Percentiles rank a stretch among this genome's conserved stretches.
Evolutionary conservation across 2,113 vertebrate genomes (phyloP).

Genomic region (Desmodus rotundus): DNA sequence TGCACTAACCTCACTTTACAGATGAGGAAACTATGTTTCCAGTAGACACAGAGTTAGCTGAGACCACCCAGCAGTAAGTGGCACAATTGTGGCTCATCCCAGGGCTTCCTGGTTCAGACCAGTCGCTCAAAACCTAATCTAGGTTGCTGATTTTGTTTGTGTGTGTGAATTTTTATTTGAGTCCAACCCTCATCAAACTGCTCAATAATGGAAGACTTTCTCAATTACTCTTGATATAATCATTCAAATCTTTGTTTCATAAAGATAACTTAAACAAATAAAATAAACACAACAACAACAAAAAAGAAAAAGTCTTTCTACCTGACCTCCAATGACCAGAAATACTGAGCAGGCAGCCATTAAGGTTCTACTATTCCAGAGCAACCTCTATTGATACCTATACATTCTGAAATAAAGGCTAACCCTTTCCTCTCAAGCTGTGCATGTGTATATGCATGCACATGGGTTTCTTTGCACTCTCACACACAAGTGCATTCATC

Average conservation of each 20-base stretch:
- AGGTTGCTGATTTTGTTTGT: not conserved
- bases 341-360: not conserved
- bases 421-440: not conserved
- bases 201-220: not conserved
- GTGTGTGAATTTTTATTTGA: not conserved
- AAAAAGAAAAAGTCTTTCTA: not conserved
- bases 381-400: not conserved
- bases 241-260: not conserved
- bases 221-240: not conserved
- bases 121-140: not conserved
- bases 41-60: not conserved
- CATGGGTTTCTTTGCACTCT: not conserved
- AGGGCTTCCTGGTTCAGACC: not conserved
- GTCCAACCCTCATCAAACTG: not conserved
- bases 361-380: not conserved
- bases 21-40: not conserved
- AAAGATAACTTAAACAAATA: not conserved
- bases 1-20: not conserved
- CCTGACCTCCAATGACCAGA: not conserved
- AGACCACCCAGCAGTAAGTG: not conserved
- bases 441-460: not conserved
- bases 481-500: not conserved
- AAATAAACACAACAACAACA: not conserved
- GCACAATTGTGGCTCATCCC: not conserved
- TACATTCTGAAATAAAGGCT: not conserved